Conservation (phyloP, 2,797 vertebrate genomes). For the Clarias fuscus region DNA sequence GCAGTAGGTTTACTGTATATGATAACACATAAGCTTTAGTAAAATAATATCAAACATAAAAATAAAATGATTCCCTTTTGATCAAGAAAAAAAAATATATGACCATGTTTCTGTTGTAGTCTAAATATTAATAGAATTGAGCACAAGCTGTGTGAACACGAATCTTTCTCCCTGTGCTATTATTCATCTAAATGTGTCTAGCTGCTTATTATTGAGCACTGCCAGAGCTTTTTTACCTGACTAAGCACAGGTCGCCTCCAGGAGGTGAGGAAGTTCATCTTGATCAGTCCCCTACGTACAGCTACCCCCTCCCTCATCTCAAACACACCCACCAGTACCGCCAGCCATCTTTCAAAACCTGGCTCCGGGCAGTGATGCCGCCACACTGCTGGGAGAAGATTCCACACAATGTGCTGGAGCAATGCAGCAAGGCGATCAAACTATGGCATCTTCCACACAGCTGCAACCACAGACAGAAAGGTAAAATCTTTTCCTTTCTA, state of each 20-base stretch:
- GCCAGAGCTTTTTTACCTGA: constrained; percentile 51
- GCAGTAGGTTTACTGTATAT: not conserved
- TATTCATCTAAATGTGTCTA: constrained; percentile 19
- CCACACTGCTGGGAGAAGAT: constrained; percentile 52
- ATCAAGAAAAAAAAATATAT: not conserved
- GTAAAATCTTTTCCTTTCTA: constrained; percentile 36
- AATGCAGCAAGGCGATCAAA: constrained; percentile 54
- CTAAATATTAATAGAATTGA: constrained; percentile 33
- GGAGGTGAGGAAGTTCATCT: constrained; percentile 44
- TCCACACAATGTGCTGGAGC: constrained; percentile 54
- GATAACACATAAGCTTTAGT: not conserved
- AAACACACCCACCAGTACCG: constrained; percentile 40
- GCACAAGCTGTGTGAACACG: constrained; percentile 31
- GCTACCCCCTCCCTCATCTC: constrained; percentile 29
- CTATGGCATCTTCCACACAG: constrained; percentile 26
- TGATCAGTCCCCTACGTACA: constrained; percentile 45
- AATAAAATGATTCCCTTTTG: no score
- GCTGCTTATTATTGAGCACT: constrained; percentile 50
- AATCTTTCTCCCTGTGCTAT: constrained; percentile 19
- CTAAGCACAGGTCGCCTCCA: constrained; percentile 53
- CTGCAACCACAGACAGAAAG: constrained; percentile 42
- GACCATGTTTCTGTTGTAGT: constrained; percentile 32
- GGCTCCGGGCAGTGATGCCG: constrained; percentile 49
- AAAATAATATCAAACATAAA: no score
- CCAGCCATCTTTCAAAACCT: constrained; percentile 57